Evolutionary conservation across 2,113 vertebrate genomes (phyloP), one percentile per base, ranked within the genome.

Genomic region (Proteles cristata): DNA sequence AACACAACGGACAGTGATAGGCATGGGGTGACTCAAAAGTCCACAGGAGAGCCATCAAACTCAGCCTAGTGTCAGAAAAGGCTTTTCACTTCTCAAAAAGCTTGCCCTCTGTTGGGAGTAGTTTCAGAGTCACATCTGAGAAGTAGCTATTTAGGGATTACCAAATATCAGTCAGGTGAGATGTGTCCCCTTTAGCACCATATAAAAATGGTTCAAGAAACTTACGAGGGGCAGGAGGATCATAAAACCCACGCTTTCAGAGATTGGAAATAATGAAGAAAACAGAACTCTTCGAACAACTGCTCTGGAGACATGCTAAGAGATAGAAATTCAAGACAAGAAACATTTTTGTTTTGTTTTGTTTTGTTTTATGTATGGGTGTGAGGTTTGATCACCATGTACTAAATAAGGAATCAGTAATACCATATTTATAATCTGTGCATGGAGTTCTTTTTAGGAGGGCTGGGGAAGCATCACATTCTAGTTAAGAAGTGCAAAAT

Each of bases 241-340:
- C 89, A 95, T 97, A 97, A 98, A 97, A 91, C 7, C 21, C 48
- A 39, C 53, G 82, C 82, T 89, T 96, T 88, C 91, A 97, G 96
- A 97, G 97, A 97, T 91, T 95, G 91, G 68, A 90, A 97, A 96
- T 98, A 92, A 97, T 98, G 95, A 86, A 85, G 86, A 96, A 97
- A 97, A 89, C 97, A 97, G 97, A 96, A 55, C 90, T 96, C 82
- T 95, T 97, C 68, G 80, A 92, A 93, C 33, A 81, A 76, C 84
- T 86, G 61, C 74, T 87, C 63, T 14, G 31, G 58, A 93, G 39
- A 66, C 82, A 94, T 96, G 93, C 81, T 93, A 50, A 89, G 85
- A 96, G 92, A 94, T 21, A 93, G 95, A 94, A 88, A 98, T 88
- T 83, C 86, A 96, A 95, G 76, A 95, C 50, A 25, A 96, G 35